Percentiles rank a stretch among this genome's conserved stretches.
phyloP scores from a whole-genome alignment of 2,113 vertebrate genomes.

The Gasterosteus aculeatus region DNA sequence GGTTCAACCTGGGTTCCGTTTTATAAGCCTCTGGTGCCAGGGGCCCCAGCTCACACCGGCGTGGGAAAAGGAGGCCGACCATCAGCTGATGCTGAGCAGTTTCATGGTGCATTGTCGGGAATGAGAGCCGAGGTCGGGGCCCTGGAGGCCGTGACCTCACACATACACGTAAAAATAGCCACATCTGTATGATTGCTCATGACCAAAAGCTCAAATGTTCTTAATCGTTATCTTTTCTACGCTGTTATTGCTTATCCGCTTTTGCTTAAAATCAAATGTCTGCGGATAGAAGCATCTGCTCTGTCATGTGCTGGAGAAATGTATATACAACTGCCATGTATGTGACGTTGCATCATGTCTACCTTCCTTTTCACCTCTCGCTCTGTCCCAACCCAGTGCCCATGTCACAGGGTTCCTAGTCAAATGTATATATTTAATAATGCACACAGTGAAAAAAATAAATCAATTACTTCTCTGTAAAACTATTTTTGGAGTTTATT shows the following conservation, averaged over 20 bases:
- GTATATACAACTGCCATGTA: too few species aligned
- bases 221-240: slow-evolving; percentile 13
- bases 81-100: slow-evolving; percentile 47
- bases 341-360: not conserved
- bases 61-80: slow-evolving; percentile 71
- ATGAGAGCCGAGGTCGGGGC: slow-evolving; percentile 33
- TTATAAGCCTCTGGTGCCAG: slow-evolving; percentile 64
- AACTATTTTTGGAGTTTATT: not conserved
- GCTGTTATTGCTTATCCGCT: slow-evolving; percentile 37
- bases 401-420: not conserved
- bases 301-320: not conserved
- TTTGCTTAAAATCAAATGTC: not conserved
- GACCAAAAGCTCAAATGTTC: slow-evolving; percentile 6
- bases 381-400: not conserved
- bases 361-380: not conserved
- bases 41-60: slow-evolving; percentile 50
- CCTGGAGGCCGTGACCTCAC: slow-evolving; percentile 11
- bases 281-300: not conserved
- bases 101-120: slow-evolving; percentile 60
- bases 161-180: slow-evolving; percentile 2
- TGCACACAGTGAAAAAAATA: not conserved
- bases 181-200: slow-evolving; percentile 31
- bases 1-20: slow-evolving; percentile 60
- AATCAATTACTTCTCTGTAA: not conserved
- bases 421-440: not conserved